Base-by-base conservation (phyloP, 1,140 invertebrate genomes). In the Temnothorax longispinosus region DNA sequence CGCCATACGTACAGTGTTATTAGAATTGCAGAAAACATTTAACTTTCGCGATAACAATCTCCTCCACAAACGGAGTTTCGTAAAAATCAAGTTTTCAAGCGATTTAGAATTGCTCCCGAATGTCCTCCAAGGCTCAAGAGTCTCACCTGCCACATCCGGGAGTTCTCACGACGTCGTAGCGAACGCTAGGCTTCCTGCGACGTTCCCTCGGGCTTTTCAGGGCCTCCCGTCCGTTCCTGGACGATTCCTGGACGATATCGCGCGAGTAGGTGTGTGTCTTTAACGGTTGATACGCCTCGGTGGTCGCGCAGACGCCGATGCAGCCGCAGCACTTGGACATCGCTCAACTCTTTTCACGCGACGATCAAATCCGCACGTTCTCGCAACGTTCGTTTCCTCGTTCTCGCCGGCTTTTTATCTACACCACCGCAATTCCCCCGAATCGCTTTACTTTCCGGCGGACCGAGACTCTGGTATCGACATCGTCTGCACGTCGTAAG, bases 241-340 rank as follows among this genome's bases (percentile, higher is more conserved):
- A 77, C 3, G 78, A 13, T 10, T 90, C 67, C 41, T 85, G 89
- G 32, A 69, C 72, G 38, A 81, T 82, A 21, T 87, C 47, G 32
- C 71, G 69, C 7, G 80, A 38, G 10, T 54, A 47, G 60, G 41
- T 82, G 13, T 56, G 77, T 32, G 89, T 64, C 44, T 76, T 86
- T 67, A 93, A 60, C 62, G 91, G 92, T 60, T 92, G 92, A 88
- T 93, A 93, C 85, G 92, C 64, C 38, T 93, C 91, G 52, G 62
- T 44, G 32, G 86, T 62, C 50, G 44, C 71, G 69, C 84, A 87
- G 47, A 35, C 85, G 62, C 89, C 78, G 75, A 90, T 89, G 67
- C 89, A 93, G 27, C 92, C 87, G 84, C 92, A 93, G 84, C 92
- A 93, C 52, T 91, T 91, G 60, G 90, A 76, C 92, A 93, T 93